These are phyloP conservation scores for Epistrophella euchroma DNA, from an alignment of 2,888 invertebrate genomes.

Conservation along the genomic window DNA sequence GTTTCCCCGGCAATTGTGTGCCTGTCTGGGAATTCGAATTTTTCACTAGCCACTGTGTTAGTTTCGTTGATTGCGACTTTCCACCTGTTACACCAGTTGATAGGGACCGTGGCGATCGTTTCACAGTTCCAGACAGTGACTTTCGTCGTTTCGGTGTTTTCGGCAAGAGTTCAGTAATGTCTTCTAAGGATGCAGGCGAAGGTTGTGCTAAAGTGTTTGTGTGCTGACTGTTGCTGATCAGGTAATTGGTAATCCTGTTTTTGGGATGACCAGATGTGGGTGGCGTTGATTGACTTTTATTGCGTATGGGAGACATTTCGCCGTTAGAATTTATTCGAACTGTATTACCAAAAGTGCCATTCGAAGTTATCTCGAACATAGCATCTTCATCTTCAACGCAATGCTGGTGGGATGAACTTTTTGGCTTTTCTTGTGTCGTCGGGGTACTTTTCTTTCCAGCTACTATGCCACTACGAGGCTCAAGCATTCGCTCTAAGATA, in stretches of 20 bases:
- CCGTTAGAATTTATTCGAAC: constrained; percentile 80
- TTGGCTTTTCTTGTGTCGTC: constrained; percentile 18
- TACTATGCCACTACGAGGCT: constrained; percentile 17
- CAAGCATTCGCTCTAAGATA: constrained; percentile 81
- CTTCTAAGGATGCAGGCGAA: constrained; percentile 38
- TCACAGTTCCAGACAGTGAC: constrained; percentile 65
- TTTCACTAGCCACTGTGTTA: constrained; percentile 81
- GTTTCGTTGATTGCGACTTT: constrained; percentile 79
- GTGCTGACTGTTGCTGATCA: constrained; percentile 77
- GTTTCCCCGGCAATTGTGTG: constrained; percentile 39
- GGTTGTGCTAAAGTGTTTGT: constrained; percentile 12
- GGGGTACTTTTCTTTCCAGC: constrained; percentile 52
- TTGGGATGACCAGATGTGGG: constrained; percentile 49
- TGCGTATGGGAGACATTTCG: constrained; percentile 80
- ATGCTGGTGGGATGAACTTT: constrained; percentile 25
- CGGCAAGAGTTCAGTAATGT: constrained; percentile 66
- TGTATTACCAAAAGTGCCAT: constrained; percentile 81
- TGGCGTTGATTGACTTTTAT: constrained; percentile 71
- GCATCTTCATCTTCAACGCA: constrained; percentile 79
- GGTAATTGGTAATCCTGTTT: constrained; percentile 82
- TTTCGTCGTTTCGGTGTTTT: constrained; percentile 81
- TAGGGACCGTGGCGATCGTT: constrained; percentile 50
- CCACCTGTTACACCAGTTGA: constrained; percentile 1
- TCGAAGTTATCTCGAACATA: constrained; percentile 82
- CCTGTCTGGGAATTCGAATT: constrained; percentile 62